phyloP scores from a whole-genome alignment of 2,888 invertebrate species.

The Eulithis testata region DNA sequence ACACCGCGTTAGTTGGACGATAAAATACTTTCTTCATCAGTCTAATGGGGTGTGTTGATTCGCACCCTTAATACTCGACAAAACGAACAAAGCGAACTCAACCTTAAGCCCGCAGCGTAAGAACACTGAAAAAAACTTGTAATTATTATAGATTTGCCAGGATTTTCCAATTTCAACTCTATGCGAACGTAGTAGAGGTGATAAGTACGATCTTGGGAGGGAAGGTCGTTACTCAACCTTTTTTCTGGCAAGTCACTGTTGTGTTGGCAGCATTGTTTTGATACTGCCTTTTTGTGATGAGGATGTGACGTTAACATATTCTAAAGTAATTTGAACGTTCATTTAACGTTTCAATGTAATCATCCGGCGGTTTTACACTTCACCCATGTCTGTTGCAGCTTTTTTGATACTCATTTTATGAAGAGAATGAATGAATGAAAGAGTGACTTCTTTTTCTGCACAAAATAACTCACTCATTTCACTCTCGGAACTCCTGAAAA shows the following conservation, averaged over 20 bases:
- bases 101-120: slow-evolving; percentile 14
- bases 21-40: slow-evolving; percentile 73
- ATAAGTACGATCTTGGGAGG: slow-evolving; percentile 23
- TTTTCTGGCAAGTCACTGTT: slow-evolving; percentile 56
- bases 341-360: slow-evolving; percentile 10
- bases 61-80: slow-evolving; percentile 43
- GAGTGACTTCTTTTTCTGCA: too few species aligned
- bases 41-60: slow-evolving; percentile 63
- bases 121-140: slow-evolving; percentile 23
- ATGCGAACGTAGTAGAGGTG: slow-evolving; percentile 26
- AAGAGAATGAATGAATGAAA: too few species aligned
- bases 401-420: not conserved
- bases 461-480: too few species aligned
- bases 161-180: slow-evolving; percentile 30
- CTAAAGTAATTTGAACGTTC: slow-evolving; percentile 20
- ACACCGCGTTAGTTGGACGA: slow-evolving; percentile 40
- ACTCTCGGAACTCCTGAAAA: too few species aligned
- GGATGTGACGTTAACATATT: slow-evolving; percentile 41
- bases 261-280: slow-evolving; percentile 46
- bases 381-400: slow-evolving; percentile 1
- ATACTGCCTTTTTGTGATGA: slow-evolving; percentile 41
- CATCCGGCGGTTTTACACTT: not conserved
- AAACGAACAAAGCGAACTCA: slow-evolving; percentile 21
- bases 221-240: slow-evolving; percentile 49
- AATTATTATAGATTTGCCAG: slow-evolving; percentile 18